These are phyloP conservation scores for Ornithoptera alexandrae DNA, from an alignment of 2,888 invertebrate genomes.

Conservation along the genomic window DNA sequence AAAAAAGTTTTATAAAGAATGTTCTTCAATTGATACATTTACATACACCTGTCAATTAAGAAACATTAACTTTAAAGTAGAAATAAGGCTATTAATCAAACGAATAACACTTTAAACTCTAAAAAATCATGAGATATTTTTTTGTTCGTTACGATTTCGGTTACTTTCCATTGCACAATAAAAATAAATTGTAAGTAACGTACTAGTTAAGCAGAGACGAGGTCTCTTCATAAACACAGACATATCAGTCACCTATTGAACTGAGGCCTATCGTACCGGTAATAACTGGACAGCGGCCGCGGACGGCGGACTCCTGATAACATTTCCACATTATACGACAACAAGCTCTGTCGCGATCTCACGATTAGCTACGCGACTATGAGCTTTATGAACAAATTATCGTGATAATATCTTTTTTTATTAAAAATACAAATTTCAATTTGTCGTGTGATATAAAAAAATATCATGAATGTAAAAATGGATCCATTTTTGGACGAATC, in stretches of 20 bases:
- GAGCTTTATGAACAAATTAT: conserved; percentile 32
- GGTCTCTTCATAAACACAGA: conserved; percentile 68
- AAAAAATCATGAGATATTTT: neutral
- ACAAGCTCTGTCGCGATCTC: conserved; percentile 35
- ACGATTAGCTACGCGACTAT: conserved; percentile 34
- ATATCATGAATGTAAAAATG: neutral
- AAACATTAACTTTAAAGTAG: neutral
- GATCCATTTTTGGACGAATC: conserved; percentile 11
- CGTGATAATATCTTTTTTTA: neutral
- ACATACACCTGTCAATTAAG: neutral
- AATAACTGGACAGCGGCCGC: conserved; percentile 78
- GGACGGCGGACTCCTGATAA: conserved; percentile 73
- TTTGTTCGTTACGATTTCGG: neutral
- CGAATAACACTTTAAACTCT: neutral
- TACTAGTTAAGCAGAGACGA: conserved; percentile 44
- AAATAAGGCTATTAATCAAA: neutral
- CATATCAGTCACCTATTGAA: conserved; percentile 81
- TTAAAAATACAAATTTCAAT: neutral
- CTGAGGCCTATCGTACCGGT: conserved; percentile 79
- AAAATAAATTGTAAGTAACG: conserved; percentile 14
- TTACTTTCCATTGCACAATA: conserved; percentile 23
- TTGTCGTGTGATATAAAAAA: neutral
- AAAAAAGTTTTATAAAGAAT: too few relatives aligned
- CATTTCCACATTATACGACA: conserved; percentile 47
- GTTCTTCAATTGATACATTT: too few relatives aligned